A percentile compares a stretch with the other conserved stretches of the same genome.
Evolutionary conservation across 2,113 vertebrate genomes (phyloP).

Genomic region (Pontoporia blainvillei): DNA sequence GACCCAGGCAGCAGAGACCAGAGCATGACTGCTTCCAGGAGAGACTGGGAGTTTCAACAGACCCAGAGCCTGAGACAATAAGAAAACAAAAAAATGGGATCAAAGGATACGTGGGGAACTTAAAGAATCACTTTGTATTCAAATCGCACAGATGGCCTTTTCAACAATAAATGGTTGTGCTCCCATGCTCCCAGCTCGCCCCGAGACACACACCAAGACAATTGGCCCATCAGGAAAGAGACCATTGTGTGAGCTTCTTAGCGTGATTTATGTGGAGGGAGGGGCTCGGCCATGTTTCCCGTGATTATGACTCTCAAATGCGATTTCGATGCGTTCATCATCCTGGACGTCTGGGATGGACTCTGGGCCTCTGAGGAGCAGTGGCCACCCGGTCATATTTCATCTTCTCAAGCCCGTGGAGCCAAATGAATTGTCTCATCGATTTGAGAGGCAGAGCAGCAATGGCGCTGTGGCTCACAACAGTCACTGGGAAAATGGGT

Average conservation of each 20-base stretch:
- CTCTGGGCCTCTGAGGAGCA: not conserved
- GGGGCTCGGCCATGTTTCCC: slow-evolving; percentile 51
- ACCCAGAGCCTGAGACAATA: not conserved
- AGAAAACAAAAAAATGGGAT: not conserved
- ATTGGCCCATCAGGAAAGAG: slow-evolving; percentile 66
- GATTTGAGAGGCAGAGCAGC: slow-evolving; percentile 29
- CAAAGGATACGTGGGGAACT: not conserved
- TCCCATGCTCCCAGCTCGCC: slow-evolving; percentile 50
- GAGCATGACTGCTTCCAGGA: not conserved
- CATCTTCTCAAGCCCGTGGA: slow-evolving; percentile 32
- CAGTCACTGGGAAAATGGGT: not conserved
- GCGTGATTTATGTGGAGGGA: slow-evolving; percentile 54
- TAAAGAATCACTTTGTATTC: slow-evolving; percentile 65
- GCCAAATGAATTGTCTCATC: slow-evolving; percentile 49
- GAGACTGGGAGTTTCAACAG: not conserved
- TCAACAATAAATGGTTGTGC: slow-evolving; percentile 58
- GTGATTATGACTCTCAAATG: slow-evolving; percentile 50
- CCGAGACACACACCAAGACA: slow-evolving; percentile 60
- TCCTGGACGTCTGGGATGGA: not conserved
- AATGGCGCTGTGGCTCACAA: not conserved
- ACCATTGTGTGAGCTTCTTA: slow-evolving; percentile 63
- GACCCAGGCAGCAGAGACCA: not conserved
- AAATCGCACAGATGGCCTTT: slow-evolving; percentile 62
- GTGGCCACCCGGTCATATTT: not conserved
- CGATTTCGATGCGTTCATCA: not conserved